Evolutionary conservation across 2,797 vertebrate species (phyloP).

Genomic region (Coendou prehensilis): DNA sequence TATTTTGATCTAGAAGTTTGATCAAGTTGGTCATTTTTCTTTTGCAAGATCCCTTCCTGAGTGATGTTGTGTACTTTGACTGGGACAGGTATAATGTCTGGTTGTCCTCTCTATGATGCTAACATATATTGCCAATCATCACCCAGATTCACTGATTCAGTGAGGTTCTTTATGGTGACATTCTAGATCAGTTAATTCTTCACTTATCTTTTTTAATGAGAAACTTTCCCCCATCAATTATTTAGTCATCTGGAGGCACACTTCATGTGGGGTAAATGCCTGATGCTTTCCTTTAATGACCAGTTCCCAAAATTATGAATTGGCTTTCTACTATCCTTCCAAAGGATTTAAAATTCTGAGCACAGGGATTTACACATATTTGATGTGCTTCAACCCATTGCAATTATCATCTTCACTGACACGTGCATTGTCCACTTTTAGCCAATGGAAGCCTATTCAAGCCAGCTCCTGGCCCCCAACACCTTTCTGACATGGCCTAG

Average conservation of each 20-base stretch:
- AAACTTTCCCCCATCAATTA: neutral
- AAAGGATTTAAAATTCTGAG: conserved; percentile 1
- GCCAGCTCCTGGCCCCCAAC: neutral
- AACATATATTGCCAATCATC: neutral
- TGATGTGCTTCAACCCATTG: neutral
- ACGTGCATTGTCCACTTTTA: neutral
- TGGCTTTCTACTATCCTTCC: neutral
- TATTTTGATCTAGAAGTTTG: neutral
- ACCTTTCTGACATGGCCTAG: neutral
- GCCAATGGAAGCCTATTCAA: neutral
- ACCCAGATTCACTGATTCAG: neutral
- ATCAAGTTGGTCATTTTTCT: neutral
- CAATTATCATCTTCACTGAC: neutral
- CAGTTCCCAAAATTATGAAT: neutral
- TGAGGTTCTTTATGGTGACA: neutral
- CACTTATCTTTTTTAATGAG: neutral
- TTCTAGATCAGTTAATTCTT: neutral
- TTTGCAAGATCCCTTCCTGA: neutral
- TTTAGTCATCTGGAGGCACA: neutral
- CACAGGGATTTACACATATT: neutral
- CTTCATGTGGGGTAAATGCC: neutral
- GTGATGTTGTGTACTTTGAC: neutral
- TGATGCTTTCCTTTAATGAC: neutral
- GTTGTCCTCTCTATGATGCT: neutral
- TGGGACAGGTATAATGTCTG: neutral